Base-by-base conservation (phyloP, 2,888 invertebrate genomes). In the Ganaspis brasiliensis region DNA sequence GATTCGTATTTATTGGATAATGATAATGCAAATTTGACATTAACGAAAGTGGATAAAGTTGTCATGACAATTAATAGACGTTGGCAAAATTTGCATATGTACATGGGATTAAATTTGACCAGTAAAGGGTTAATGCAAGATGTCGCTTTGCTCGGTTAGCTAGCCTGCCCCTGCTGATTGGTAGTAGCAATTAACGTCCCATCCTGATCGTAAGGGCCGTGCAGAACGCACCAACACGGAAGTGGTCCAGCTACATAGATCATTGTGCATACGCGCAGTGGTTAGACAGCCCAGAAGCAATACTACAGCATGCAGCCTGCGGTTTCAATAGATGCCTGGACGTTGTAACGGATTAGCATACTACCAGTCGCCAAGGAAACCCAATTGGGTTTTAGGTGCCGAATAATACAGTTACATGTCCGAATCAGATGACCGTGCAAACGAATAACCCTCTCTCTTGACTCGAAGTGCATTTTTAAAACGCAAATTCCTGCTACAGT, bases 141-240 rank as follows among this genome's bases (percentile, higher is more conserved):
- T 67, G 67, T 67, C 67, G 45, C 67, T 67, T 45, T 49, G 26
- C 67, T 67, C 67, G 67, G 45, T 67, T 67, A 67, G 67, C 67
- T 67, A 24, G 74, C 80, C 78, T 79, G 73, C 76, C 83, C 83
- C 79, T 84, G 84, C 84, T 89, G 89, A 89, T 89, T 89, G 87
- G 88, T 89, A 87, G 88, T 87, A 83, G 89, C 87, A 89, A 89
- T 89, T 89, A 88, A 88, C 88, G 85, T 85, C 83, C 85, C 82
- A 83, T 84, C 76, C 83, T 83, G 87, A 87, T 88, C 86, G 67
- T 82, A 85, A 83, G 84, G 82, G 82, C 78, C 80, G 81, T 84
- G 79, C 82, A 84, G 79, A 76, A 72, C 78, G 78, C 79, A 82
- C 40, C 77, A 84, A 87, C 83, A 83, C 81, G 80, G 83, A 82